phyloP scores from a whole-genome alignment of 2,113 vertebrate genomes.

The Chlorodrepanis virens region DNA sequence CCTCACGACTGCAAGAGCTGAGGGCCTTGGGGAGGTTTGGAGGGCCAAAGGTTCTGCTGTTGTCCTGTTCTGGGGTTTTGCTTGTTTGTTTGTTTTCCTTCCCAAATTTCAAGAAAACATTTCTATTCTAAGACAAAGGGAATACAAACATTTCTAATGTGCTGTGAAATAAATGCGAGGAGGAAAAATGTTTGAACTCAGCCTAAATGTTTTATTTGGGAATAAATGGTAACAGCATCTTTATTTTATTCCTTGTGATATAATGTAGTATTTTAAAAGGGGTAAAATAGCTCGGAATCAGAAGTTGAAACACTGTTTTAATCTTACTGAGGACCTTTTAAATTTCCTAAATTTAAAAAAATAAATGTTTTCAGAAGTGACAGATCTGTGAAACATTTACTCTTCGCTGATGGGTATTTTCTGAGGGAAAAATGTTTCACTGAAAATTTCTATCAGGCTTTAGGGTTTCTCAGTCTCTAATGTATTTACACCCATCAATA shows the following conservation, averaged over 20 bases:
- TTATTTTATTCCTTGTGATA: background rate
- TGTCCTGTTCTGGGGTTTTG: background rate
- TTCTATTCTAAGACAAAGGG: background rate
- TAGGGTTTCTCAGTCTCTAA: background rate
- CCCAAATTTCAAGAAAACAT: background rate
- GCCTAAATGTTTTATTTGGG: background rate
- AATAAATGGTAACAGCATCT: background rate
- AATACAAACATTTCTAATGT: background rate
- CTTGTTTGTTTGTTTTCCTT: background rate
- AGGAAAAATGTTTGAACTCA: background rate
- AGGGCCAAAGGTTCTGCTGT: constrained; percentile 20
- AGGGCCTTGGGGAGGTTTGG: background rate
- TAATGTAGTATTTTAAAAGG: background rate
- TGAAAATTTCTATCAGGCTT: background rate
- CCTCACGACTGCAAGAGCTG: constrained; percentile 14
- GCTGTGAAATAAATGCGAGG: background rate
- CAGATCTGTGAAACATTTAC: background rate
- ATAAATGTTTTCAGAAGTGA: background rate
- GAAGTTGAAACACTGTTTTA: background rate
- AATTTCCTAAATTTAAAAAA: background rate
- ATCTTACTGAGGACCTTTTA: background rate
- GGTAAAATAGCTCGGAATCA: background rate
- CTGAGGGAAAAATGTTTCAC: background rate
- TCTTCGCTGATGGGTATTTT: background rate
- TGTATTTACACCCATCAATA: background rate